Percentiles rank a stretch among this genome's conserved stretches.
These are phyloP conservation scores for Pteria penguin DNA, from an alignment of 2,888 invertebrate genomes.

Conservation along the genomic window DNA sequence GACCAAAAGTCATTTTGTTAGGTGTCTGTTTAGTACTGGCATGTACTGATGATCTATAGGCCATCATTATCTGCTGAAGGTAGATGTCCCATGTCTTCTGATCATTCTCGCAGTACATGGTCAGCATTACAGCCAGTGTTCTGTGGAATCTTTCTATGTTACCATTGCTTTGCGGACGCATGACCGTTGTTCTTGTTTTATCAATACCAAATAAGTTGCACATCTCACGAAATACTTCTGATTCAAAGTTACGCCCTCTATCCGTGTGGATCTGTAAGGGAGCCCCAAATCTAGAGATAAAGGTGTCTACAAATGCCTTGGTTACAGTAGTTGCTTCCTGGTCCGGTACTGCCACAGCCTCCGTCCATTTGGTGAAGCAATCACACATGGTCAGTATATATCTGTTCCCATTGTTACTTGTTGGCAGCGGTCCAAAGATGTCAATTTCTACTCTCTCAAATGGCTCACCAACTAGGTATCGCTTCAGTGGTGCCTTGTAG, in stretches of 20 bases:
- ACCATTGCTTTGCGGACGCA: conserved; percentile 13
- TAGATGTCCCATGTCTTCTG: conserved; percentile 17
- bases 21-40: conserved; percentile 12
- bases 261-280: not conserved
- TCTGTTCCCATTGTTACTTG: not conserved
- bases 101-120: conserved; percentile 6
- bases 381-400: not conserved
- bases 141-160: conserved; percentile 18
- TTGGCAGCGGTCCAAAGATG: conserved; percentile 1
- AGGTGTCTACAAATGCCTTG: not conserved
- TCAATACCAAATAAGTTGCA: not conserved
- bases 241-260: conserved; percentile 6
- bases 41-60: conserved; percentile 17
- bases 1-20: conserved; percentile 16
- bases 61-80: conserved; percentile 12
- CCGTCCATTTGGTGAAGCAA: conserved; percentile 7
- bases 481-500: not conserved
- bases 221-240: not conserved
- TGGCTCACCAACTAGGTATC: not conserved
- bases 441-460: conserved; percentile 3
- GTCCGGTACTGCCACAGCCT: not conserved
- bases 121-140: conserved; percentile 16
- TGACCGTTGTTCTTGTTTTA: conserved; percentile 3
- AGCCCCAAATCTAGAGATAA: not conserved
- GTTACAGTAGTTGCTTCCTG: not conserved